phyloP scores from a whole-genome alignment of 1,140 invertebrate genomes.

The Megalopta genalis region DNA sequence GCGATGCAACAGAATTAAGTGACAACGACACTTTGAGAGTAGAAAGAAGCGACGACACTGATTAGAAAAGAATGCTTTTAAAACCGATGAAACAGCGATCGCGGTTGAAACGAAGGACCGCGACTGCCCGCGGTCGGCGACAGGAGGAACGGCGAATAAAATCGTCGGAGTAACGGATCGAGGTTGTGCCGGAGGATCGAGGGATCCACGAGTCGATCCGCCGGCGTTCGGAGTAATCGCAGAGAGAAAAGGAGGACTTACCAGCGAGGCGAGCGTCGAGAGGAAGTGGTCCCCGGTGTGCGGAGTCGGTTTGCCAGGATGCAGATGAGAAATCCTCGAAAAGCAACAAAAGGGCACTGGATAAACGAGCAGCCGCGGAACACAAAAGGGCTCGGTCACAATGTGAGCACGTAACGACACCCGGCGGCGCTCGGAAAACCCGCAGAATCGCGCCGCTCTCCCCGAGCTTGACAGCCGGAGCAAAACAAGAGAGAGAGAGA shows the following conservation, averaged over 20 bases:
- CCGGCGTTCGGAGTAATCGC: neutral
- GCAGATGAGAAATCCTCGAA: slow-evolving; percentile 60
- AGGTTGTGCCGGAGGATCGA: too few relatives aligned
- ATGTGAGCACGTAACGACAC: slow-evolving; percentile 55
- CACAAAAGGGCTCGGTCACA: slow-evolving; percentile 56
- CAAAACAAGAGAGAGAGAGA: slow-evolving; percentile 21
- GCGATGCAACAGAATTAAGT: too few relatives aligned
- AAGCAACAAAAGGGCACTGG: slow-evolving; percentile 58
- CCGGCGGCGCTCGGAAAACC: slow-evolving; percentile 41
- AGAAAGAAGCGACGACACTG: too few relatives aligned
- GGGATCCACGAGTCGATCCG: too few relatives aligned
- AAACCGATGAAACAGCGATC: too few relatives aligned
- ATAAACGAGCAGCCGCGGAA: slow-evolving; percentile 53
- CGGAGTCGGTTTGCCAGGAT: neutral
- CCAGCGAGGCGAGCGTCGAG: neutral
- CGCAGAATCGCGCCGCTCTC: neutral
- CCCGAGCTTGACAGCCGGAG: slow-evolving; percentile 15
- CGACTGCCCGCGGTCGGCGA: too few relatives aligned
- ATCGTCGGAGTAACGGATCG: too few relatives aligned
- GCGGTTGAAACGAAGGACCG: too few relatives aligned
- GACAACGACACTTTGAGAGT: too few relatives aligned
- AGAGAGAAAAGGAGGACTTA: slow-evolving; percentile 16
- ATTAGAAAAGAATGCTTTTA: too few relatives aligned
- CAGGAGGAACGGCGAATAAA: too few relatives aligned
- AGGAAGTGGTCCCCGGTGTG: neutral